A percentile compares a stretch with the other conserved stretches of the same genome.
Conservation (phyloP, 2,888 invertebrate species). For the Didymodactylos carnosus region DNA sequence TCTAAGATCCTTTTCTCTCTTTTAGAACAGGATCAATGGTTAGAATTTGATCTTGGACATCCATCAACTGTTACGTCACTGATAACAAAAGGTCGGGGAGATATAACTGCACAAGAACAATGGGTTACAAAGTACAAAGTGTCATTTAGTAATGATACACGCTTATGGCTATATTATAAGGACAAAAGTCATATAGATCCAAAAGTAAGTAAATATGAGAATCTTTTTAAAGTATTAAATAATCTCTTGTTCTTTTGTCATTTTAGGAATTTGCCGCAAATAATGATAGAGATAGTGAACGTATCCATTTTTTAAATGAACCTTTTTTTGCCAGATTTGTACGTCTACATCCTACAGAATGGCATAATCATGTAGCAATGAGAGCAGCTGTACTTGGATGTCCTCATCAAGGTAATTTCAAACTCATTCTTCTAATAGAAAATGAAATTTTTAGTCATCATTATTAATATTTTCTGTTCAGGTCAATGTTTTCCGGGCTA, state of each 20-base stretch:
- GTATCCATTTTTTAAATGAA: conserved; percentile 38
- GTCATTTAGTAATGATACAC: conserved; percentile 38
- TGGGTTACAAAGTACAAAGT: conserved; percentile 39
- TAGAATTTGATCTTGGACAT: conserved; percentile 39
- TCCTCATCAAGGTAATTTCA: conserved; percentile 21
- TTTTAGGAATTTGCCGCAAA: conserved; percentile 38
- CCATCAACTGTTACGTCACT: conserved; percentile 38
- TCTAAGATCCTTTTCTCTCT: no score
- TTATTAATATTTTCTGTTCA: conserved; percentile 16
- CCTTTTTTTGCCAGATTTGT: conserved; percentile 38
- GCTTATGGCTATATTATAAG: conserved; percentile 38
- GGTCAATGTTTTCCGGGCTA: conserved; percentile 36
- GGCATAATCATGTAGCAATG: conserved; percentile 37
- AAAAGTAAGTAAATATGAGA: neutral
- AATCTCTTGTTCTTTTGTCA: no score
- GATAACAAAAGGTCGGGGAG: conserved; percentile 38
- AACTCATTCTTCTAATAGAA: neutral
- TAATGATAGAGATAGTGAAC: conserved; percentile 37
- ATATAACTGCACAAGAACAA: conserved; percentile 34
- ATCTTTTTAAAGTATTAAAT: no score
- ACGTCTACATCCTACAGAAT: conserved; percentile 37
- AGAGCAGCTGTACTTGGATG: conserved; percentile 38
- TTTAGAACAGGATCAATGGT: conserved; percentile 34
- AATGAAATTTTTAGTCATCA: neutral
- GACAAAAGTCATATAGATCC: conserved; percentile 36